Percentiles rank a stretch among this genome's conserved stretches.
Evolutionary conservation across 2,888 invertebrate genomes (phyloP).

Genomic region (Byasa hedistus): DNA sequence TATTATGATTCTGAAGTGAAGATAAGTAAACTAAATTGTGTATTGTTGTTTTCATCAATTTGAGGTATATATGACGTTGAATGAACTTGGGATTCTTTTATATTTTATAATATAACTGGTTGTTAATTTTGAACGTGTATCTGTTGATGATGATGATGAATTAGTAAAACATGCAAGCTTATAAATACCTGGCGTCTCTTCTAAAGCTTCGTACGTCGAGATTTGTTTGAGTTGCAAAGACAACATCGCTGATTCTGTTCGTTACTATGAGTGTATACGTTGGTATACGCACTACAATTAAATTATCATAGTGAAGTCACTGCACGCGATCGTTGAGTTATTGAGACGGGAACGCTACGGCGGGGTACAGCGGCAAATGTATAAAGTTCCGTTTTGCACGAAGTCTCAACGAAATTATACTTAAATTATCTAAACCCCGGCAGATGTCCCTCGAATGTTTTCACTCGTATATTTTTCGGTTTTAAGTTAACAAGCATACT

Average conservation of each 20-base stretch:
- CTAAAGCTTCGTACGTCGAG: slow-evolving; percentile 1
- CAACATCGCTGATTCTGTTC: slow-evolving; percentile 38
- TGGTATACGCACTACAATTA: slow-evolving; percentile 74
- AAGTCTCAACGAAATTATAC: not conserved
- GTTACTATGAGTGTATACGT: slow-evolving; percentile 56
- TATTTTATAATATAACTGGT: no score
- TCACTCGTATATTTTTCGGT: no score
- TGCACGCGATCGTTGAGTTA: slow-evolving; percentile 72
- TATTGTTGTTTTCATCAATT: no score
- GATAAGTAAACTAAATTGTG: no score
- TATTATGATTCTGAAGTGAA: no score
- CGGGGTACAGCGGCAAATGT: slow-evolving; percentile 8
- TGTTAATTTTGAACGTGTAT: no score
- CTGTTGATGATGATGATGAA: not conserved
- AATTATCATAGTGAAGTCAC: slow-evolving; percentile 76
- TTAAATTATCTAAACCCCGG: not conserved
- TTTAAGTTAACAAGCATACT: no score
- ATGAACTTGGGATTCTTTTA: no score
- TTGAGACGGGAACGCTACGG: slow-evolving; percentile 48
- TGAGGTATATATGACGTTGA: no score
- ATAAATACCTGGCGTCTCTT: not conserved
- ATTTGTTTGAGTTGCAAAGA: slow-evolving; percentile 32
- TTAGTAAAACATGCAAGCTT: not conserved
- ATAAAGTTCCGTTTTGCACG: not conserved
- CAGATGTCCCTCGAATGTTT: no score